Conservation (phyloP, 1,140 invertebrate genomes). For the Drosophila jambulina region DNA sequence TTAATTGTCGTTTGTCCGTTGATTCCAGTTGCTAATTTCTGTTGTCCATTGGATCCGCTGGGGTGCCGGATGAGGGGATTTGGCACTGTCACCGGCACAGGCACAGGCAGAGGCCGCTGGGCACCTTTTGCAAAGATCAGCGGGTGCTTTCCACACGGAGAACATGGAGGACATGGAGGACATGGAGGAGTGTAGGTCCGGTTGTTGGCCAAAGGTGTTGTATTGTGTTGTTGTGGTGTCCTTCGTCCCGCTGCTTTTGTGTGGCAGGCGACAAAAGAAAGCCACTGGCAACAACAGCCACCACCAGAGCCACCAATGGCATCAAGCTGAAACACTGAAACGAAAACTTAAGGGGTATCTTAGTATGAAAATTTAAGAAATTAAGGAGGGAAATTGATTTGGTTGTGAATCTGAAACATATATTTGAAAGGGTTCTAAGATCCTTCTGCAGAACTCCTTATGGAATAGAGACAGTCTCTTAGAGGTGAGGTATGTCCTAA, state of each 20-base stretch:
- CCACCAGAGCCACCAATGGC: slow-evolving; percentile 8
- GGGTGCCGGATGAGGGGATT: slow-evolving; percentile 15
- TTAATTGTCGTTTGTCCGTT: slow-evolving; percentile 56
- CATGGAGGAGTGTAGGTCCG: neutral
- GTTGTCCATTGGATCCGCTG: slow-evolving; percentile 39
- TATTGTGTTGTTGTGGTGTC: slow-evolving; percentile 42
- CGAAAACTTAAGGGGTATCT: too few relatives aligned
- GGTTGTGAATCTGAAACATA: neutral
- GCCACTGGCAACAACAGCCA: slow-evolving; percentile 27
- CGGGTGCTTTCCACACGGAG: slow-evolving; percentile 41
- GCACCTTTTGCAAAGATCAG: slow-evolving; percentile 57
- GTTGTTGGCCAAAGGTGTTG: slow-evolving; percentile 27
- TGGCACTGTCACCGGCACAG: slow-evolving; percentile 1
- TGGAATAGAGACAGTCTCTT: neutral
- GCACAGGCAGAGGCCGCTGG: slow-evolving; percentile 3
- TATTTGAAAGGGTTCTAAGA: neutral
- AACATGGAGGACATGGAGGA: neutral
- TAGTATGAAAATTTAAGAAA: neutral
- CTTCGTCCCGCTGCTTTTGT: slow-evolving; percentile 43
- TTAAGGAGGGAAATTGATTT: neutral
- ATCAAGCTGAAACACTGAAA: neutral
- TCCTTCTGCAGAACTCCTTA: neutral
- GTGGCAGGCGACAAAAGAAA: slow-evolving; percentile 49
- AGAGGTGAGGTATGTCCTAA: neutral
- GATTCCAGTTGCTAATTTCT: slow-evolving; percentile 66